Evolutionary conservation across 2,888 invertebrate species (phyloP).

Genomic region (Pseudococcus viburni): DNA sequence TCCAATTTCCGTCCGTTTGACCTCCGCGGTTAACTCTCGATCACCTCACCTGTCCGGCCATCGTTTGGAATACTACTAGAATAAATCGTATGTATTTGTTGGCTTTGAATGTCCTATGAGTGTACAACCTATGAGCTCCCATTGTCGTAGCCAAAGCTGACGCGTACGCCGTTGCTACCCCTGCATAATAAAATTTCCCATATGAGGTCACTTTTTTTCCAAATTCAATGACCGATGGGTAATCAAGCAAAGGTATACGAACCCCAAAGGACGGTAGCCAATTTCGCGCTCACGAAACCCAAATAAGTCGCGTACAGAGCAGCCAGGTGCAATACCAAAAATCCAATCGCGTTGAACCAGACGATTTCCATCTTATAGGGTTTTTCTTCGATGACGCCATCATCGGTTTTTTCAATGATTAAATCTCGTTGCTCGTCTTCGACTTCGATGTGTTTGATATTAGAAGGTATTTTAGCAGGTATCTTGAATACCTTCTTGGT

Average conservation of each 20-base stretch:
- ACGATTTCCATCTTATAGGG: constrained; percentile 72
- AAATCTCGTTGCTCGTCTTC: background rate
- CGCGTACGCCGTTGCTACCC: background rate
- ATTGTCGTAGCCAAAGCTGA: constrained; percentile 73
- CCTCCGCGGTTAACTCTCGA: background rate
- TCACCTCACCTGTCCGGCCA: constrained; percentile 82
- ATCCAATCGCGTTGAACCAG: constrained; percentile 78
- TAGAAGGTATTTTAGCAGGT: constrained; percentile 43
- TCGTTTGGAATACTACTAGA: constrained; percentile 79
- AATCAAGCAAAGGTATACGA: constrained; percentile 70
- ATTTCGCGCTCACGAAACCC: constrained; percentile 70
- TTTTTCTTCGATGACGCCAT: constrained; percentile 47
- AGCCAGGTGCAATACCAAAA: constrained; percentile 74
- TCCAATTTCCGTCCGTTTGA: background rate
- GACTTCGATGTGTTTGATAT: background rate
- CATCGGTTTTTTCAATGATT: constrained; percentile 34
- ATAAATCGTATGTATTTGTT: constrained; percentile 76
- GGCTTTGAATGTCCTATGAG: constrained; percentile 86
- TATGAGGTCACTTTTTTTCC: background rate
- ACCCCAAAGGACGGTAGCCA: constrained; percentile 71
- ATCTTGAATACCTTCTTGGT: constrained; percentile 58
- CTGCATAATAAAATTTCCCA: constrained; percentile 60
- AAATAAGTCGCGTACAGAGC: constrained; percentile 73
- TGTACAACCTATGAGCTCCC: constrained; percentile 85
- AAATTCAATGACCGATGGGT: background rate